Conservation (phyloP, 2,113 vertebrate genomes). For the Gallinago paraguaiae region DNA sequence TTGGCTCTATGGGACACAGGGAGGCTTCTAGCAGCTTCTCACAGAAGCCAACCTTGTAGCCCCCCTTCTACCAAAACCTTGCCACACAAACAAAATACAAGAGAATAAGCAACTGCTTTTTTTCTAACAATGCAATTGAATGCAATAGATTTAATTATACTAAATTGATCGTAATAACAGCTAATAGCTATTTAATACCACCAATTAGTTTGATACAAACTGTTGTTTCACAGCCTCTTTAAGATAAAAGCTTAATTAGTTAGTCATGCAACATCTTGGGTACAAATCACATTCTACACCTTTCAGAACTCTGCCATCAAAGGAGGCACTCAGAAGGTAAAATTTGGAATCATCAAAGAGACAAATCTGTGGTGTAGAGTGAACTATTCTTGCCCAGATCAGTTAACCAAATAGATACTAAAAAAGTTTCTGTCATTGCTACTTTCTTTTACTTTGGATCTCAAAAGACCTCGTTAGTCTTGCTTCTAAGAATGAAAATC, state of each 20-base stretch:
- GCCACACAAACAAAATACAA: not conserved
- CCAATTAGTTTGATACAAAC: conserved; percentile 35
- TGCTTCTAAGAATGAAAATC: not conserved
- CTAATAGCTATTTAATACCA: conserved; percentile 27
- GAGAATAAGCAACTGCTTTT: not conserved
- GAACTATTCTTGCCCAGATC: not conserved
- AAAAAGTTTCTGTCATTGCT: not conserved
- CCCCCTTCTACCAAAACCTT: not conserved
- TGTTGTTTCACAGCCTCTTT: conserved; percentile 31
- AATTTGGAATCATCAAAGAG: not conserved
- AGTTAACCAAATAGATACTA: not conserved
- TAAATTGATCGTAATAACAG: conserved; percentile 43
- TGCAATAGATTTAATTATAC: conserved; percentile 35
- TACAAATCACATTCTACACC: not conserved
- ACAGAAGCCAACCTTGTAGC: not conserved
- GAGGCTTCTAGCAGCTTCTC: not conserved
- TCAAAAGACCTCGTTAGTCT: not conserved
- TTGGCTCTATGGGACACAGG: not conserved
- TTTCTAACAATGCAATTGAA: not conserved
- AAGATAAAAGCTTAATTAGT: conserved; percentile 34
- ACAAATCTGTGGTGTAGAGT: not conserved
- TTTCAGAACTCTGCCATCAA: conserved; percentile 12
- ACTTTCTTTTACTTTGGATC: not conserved
- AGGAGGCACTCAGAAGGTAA: not conserved
- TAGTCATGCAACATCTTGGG: not conserved